phyloP scores from a whole-genome alignment of 1,140 invertebrate species.

The Zelostemma sp. region DNA sequence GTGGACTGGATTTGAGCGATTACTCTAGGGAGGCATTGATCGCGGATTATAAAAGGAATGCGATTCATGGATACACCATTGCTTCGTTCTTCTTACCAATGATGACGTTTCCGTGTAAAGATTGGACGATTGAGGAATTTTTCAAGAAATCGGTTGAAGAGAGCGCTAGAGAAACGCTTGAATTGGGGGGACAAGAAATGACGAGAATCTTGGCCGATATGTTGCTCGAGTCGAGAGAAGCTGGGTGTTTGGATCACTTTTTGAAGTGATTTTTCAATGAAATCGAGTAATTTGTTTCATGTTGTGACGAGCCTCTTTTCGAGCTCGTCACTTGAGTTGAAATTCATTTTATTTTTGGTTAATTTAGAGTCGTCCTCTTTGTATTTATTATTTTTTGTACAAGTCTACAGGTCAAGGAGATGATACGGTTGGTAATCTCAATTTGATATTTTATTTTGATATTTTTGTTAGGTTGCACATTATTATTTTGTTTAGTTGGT shows the following conservation, averaged over 20 bases:
- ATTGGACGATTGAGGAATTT: conserved; percentile 6
- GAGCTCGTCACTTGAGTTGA: too few species aligned
- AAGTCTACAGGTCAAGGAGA: too few species aligned
- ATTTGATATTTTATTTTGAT: too few species aligned
- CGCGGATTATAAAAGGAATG: conserved; percentile 32
- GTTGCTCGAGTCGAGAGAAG: not conserved
- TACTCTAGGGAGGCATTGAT: conserved; percentile 15
- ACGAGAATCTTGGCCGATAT: conserved; percentile 4
- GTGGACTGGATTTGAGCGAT: conserved; percentile 4
- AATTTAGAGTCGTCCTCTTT: too few species aligned
- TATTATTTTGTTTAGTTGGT: too few species aligned
- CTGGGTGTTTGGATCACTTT: not conserved
- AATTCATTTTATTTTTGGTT: too few species aligned
- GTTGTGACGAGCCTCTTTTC: too few species aligned
- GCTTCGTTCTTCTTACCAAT: conserved; percentile 24
- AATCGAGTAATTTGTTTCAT: too few species aligned
- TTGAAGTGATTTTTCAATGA: too few species aligned
- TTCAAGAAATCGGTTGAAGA: not conserved
- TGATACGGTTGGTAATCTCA: too few species aligned
- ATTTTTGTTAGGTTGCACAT: too few species aligned
- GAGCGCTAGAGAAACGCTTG: not conserved
- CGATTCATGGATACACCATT: conserved; percentile 27
- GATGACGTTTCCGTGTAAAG: conserved; percentile 8
- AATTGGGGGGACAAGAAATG: not conserved
- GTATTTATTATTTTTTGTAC: too few species aligned